Evolutionary conservation across 1,140 invertebrate species (phyloP).

Genomic region (Pogonomyrmex barbatus): DNA sequence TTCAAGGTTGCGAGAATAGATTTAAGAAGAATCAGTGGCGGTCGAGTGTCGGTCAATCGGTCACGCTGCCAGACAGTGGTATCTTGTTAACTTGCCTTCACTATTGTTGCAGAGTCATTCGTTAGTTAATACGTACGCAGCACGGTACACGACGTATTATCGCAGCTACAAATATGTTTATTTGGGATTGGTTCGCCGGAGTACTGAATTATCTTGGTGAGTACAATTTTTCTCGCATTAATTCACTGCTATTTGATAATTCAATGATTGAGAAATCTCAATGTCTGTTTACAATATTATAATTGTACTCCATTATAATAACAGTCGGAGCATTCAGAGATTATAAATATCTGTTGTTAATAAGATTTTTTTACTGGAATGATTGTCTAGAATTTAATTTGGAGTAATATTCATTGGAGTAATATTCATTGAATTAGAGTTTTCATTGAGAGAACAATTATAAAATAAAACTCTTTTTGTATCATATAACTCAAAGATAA

Average conservation of each 20-base stretch:
- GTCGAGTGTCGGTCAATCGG: not conserved
- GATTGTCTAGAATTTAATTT: not conserved
- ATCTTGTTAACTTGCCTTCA: constrained; percentile 62
- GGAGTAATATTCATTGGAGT: not conserved
- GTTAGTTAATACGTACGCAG: constrained; percentile 65
- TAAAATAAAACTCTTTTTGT: not conserved
- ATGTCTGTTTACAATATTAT: not conserved
- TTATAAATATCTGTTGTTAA: not conserved
- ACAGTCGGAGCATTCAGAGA: not conserved
- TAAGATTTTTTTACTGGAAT: not conserved
- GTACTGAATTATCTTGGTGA: constrained; percentile 98
- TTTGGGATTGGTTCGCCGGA: constrained; percentile 99
- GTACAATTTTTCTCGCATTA: constrained; percentile 79
- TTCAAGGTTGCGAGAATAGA: not conserved
- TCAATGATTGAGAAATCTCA: too few species aligned
- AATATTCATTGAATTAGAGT: not conserved
- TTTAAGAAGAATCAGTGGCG: constrained; percentile 41
- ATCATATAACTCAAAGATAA: too few species aligned
- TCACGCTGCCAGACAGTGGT: constrained; percentile 57
- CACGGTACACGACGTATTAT: constrained; percentile 60
- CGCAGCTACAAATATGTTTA: constrained; percentile 92
- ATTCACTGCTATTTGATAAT: too few species aligned
- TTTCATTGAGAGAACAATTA: not conserved
- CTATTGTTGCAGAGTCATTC: constrained; percentile 85
- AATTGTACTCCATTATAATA: not conserved